Conservation (phyloP, 2,888 invertebrate species). For the Antheraea assamensis region DNA sequence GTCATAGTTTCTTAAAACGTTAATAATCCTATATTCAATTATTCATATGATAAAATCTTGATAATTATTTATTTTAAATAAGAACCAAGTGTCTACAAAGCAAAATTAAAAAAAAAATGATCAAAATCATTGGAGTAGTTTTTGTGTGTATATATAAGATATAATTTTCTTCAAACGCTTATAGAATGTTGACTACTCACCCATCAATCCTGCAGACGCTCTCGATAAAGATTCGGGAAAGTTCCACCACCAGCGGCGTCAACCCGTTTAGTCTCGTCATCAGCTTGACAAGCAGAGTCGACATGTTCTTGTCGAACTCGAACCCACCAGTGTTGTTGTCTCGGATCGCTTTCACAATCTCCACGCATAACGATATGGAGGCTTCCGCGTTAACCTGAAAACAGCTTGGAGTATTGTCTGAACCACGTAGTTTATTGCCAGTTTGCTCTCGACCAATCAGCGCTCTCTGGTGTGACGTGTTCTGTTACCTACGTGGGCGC, state of each 20-base stretch:
- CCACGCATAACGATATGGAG: constrained; percentile 26
- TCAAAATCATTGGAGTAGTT: too few relatives aligned
- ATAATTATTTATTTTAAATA: too few relatives aligned
- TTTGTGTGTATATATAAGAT: too few relatives aligned
- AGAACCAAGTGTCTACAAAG: too few relatives aligned
- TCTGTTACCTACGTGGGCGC: too few relatives aligned
- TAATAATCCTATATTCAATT: too few relatives aligned
- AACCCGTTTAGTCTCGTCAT: constrained; percentile 25
- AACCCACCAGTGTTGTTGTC: constrained; percentile 25
- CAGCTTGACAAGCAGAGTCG: constrained; percentile 27
- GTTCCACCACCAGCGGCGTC: constrained; percentile 38
- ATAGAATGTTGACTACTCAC: constrained; percentile 28
- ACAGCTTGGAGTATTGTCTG: background rate
- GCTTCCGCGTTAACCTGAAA: constrained; percentile 35
- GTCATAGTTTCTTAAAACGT: too few relatives aligned
- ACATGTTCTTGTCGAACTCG: constrained; percentile 28
- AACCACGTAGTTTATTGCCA: too few relatives aligned
- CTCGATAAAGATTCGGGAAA: constrained; percentile 35
- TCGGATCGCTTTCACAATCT: constrained; percentile 24
- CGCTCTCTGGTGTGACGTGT: too few relatives aligned
- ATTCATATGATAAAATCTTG: too few relatives aligned
- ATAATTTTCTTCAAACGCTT: background rate
- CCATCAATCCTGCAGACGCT: constrained; percentile 29
- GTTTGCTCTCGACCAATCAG: too few relatives aligned
- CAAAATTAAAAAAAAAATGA: too few relatives aligned